Evolutionary conservation across 1,140 invertebrate genomes (phyloP), one percentile per base, ranked within the genome.

Genomic region (Acromyrmex charruanus): DNA sequence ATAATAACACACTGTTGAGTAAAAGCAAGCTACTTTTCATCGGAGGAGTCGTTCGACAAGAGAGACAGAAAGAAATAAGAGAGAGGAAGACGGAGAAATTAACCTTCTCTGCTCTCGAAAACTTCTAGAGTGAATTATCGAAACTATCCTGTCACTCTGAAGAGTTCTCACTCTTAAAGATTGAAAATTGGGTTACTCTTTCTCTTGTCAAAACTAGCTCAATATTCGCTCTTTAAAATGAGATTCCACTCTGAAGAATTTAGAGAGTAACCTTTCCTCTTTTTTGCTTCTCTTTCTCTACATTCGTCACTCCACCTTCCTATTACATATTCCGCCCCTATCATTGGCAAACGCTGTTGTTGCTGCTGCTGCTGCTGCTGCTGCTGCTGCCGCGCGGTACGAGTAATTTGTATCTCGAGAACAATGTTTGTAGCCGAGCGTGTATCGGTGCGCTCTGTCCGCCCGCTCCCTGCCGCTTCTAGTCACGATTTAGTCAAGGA

Each of bases 401-500:
- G 77, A 92, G 90, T 93, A 94, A 95, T 95, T 95, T 94, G 93
- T 94, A 93, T 94, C 93, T 87, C 90, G 92, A 94, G 90, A 94
- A 95, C 94, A 94, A 94, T 94, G 94, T 95, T 94, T 92, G 92
- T 91, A 90, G 92, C 92, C 53, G 88, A 86, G 84, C 69, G 79
- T 93, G 92, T 94, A 92, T 92, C 92, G 91, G 91, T 91, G 14
- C 63, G 51, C 31, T 88, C 88, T 88, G 85, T 10, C 16, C 77
- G 77, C 69, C 74, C 59, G 79, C 69, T 77, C 88, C 85, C 91
- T 91, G 68, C 89, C 92, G 93, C 92, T 93, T 94, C 94, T 94
- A 95, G 94, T 95, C 94, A 95, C 94, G 94, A 95, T 95, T 95
- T 94, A 94, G 94, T 94, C 94, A 95, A 95, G 94, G 94, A 95